These are phyloP conservation scores for Lynx canadensis DNA, from an alignment of 2,113 vertebrate species.

Conservation along the genomic window DNA sequence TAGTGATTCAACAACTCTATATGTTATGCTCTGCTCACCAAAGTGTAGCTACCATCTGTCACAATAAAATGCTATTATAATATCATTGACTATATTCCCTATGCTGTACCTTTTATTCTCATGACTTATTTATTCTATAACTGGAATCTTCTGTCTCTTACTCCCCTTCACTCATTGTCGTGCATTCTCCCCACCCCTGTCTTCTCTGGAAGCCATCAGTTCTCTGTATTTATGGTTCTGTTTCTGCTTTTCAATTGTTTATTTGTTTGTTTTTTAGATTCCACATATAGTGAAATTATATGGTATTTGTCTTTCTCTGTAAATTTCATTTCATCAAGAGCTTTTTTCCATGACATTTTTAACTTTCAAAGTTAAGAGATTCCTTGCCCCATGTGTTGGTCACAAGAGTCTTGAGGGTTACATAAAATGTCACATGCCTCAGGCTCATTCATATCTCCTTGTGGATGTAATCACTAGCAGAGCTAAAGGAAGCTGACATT, in stretches of 20 bases:
- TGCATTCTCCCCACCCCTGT: background rate
- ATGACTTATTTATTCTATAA: background rate
- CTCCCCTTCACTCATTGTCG: background rate
- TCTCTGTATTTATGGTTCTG: background rate
- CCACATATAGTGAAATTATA: background rate
- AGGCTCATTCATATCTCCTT: background rate
- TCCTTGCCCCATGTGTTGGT: conserved; percentile 21
- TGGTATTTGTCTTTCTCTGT: background rate
- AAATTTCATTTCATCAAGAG: background rate
- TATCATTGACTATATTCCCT: background rate
- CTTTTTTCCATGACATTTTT: background rate
- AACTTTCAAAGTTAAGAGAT: background rate
- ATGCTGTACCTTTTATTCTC: background rate
- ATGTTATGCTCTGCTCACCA: background rate
- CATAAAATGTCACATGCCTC: conserved; percentile 54
- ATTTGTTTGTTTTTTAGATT: background rate
- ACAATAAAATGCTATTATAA: background rate
- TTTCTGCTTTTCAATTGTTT: background rate
- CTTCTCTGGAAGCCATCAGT: background rate
- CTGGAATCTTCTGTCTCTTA: background rate
- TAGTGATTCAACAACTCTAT: background rate
- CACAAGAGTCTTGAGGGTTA: conserved; percentile 33
- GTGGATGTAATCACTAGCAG: conserved; percentile 30
- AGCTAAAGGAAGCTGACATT: background rate
- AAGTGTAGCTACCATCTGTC: background rate